Conservation (phyloP, 2,797 vertebrate genomes). For the Triplophysa yarkandensis region DNA sequence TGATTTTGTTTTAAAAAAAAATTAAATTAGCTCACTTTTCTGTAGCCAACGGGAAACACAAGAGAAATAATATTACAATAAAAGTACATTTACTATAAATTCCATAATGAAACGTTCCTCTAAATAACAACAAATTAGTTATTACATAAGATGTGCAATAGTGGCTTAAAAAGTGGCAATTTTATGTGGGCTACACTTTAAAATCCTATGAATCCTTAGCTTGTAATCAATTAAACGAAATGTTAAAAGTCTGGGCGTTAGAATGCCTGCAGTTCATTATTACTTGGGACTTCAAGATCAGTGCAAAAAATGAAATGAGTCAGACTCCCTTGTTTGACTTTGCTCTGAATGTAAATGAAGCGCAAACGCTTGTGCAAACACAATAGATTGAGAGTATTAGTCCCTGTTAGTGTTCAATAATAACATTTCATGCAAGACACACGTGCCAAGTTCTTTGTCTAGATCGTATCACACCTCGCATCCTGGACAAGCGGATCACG, state of each 20-base stretch:
- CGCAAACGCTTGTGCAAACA: constrained; percentile 18
- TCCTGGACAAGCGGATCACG: constrained; percentile 22
- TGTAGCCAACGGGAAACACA: no score
- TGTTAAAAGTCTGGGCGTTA: neutral
- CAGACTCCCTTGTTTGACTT: constrained; percentile 13
- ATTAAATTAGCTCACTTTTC: no score
- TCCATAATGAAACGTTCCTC: no score
- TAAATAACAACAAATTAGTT: no score
- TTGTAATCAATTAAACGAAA: neutral
- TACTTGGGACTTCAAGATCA: neutral
- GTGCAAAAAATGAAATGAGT: neutral
- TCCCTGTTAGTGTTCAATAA: constrained; percentile 5
- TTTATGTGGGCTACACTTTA: no score
- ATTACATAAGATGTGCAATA: no score
- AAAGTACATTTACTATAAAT: no score
- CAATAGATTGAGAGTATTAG: neutral
- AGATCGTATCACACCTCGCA: constrained; percentile 26
- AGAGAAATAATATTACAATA: no score
- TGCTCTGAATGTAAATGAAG: neutral
- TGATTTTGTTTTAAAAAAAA: no score
- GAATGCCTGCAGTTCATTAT: neutral
- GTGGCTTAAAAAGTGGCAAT: no score
- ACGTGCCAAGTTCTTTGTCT: constrained; percentile 22
- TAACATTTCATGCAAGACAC: constrained; percentile 23
- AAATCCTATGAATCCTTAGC: neutral